Evolutionary conservation across 2,888 invertebrate genomes (phyloP).

Genomic region (Agapostemon virescens): DNA sequence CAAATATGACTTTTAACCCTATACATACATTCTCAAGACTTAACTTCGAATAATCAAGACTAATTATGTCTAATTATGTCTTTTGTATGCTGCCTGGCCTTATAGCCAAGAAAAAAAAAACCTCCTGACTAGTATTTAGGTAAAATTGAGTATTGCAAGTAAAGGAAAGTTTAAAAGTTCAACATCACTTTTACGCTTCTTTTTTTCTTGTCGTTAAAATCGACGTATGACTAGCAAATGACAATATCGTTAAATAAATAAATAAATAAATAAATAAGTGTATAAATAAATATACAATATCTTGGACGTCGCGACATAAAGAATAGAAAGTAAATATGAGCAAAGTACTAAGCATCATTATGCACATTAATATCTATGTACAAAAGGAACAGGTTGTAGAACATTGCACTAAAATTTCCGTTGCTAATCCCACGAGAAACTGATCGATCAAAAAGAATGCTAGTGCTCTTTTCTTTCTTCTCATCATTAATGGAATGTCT

Average conservation of each 20-base stretch:
- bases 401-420: constrained; percentile 75
- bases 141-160: constrained; percentile 63
- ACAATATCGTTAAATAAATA: constrained; percentile 44
- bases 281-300: constrained; percentile 50
- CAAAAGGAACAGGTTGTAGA: constrained; percentile 67
- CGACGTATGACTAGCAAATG: constrained; percentile 45
- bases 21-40: constrained; percentile 69
- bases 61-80: constrained; percentile 65
- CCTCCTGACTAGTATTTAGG: constrained; percentile 65
- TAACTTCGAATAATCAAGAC: constrained; percentile 66
- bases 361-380: constrained; percentile 52
- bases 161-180: constrained; percentile 51
- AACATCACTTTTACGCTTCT: constrained; percentile 38
- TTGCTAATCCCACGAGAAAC: constrained; percentile 64
- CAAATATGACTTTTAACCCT: constrained; percentile 67
- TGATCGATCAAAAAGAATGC: constrained; percentile 46
- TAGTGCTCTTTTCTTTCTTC: constrained; percentile 27
- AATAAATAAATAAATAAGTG: constrained; percentile 58
- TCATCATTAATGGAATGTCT: constrained; percentile 60
- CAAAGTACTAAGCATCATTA: constrained; percentile 39
- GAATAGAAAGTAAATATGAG: constrained; percentile 41
- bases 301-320: constrained; percentile 31
- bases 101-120: constrained; percentile 62
- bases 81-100: constrained; percentile 68
- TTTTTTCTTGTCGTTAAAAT: constrained; percentile 17